These are phyloP conservation scores for Macrotus californicus DNA, from an alignment of 2,113 vertebrate genomes.

Conservation along the genomic window DNA sequence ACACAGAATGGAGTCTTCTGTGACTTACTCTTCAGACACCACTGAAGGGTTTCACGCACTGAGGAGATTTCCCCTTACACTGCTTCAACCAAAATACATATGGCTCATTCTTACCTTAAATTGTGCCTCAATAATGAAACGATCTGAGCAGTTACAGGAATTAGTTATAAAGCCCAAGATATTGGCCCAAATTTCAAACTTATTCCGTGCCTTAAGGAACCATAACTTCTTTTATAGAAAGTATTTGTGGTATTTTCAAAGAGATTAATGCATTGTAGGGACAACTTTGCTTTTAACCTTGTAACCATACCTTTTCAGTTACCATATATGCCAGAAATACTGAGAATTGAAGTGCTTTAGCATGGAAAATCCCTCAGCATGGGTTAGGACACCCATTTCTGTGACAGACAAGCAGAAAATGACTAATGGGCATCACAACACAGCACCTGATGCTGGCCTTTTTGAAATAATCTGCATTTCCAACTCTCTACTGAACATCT, in stretches of 20 bases:
- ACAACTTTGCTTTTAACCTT: background rate
- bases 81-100: background rate
- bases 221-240: background rate
- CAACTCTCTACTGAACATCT: background rate
- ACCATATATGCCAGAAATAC: background rate
- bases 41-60: background rate
- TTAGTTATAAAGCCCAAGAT: background rate
- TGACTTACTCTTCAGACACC: conserved; percentile 38
- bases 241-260: background rate
- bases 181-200: background rate
- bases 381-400: background rate
- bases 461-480: background rate
- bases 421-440: background rate
- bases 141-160: background rate
- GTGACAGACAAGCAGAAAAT: background rate
- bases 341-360: background rate
- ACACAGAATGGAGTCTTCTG: conserved; percentile 22
- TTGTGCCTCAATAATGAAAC: background rate
- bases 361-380: background rate
- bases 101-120: background rate
- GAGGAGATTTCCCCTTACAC: background rate
- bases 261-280: background rate
- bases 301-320: background rate
- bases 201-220: background rate
- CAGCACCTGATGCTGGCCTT: background rate